Evolutionary conservation across 2,113 vertebrate species (phyloP), one percentile per base, ranked within the genome.

Genomic region (Semicossyphus pulcher): DNA sequence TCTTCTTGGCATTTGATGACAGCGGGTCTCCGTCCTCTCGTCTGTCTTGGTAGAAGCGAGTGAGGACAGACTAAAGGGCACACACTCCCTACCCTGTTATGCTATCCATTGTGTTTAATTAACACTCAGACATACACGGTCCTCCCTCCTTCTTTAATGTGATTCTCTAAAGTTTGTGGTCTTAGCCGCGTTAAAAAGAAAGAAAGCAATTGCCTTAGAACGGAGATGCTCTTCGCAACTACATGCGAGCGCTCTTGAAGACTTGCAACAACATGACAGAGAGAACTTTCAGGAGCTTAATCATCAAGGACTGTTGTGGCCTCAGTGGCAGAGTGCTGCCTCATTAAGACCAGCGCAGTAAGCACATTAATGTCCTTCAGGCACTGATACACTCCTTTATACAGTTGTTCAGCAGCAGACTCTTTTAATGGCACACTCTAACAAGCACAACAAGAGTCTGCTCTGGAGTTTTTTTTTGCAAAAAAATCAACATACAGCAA

Each of bases 301-400:
- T 86, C 80, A 86, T 60, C 26, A 47, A 72, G 80, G 62, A 67
- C 56, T 14, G 9, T 6, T 29, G 76, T 71, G 72, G 65, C 81
- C 63, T 83, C 76, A 15, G 65, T 65, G 68, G 83, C 45, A 44
- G 77, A 68, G 78, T 14, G 74, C 65, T 56, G 67, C 63, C 81
- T 88, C 76, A 85, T 86, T 86, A 89, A 59, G 58, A 81, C 41
- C 51, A 26, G 49, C 34, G 2, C 45, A 45, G 72, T 84, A 57
- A 87, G 65, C 83, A 73, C 67, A 74, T 86, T 66, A 70, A 70
- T 77, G 61, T 69, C 76, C 73, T 72, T 74, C 76, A 86, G 74
- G 68, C 63, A 42, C 69, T 12, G 41, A 72, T 72, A 69, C 56
- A 28, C 62, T 44, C 36, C 41, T 66, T 72, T 34, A 68, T 58